phyloP scores from a whole-genome alignment of 2,888 invertebrate genomes.

The Myopa testacea region DNA sequence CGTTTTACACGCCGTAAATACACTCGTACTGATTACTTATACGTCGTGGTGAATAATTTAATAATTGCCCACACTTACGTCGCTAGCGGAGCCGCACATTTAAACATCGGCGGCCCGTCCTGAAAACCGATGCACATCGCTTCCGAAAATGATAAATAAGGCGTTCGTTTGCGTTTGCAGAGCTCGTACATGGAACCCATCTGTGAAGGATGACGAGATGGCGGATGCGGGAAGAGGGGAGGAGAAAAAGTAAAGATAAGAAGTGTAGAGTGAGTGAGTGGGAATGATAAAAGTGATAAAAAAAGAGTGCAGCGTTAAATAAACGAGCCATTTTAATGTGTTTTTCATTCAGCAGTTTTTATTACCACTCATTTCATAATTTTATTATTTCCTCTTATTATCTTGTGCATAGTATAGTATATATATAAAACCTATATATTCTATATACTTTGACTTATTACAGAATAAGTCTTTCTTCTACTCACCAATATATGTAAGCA shows the following conservation, averaged over 20 bases:
- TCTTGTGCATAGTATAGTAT: too few species aligned
- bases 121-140: conserved; percentile 84
- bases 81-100: conserved; percentile 73
- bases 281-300: too few species aligned
- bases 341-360: too few species aligned
- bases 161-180: conserved; percentile 76
- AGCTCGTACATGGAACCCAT: conserved; percentile 62
- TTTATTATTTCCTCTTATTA: background rate
- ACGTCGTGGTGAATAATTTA: conserved; percentile 18
- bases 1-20: background rate
- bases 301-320: too few species aligned
- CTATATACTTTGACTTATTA: too few species aligned
- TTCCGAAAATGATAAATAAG: conserved; percentile 85
- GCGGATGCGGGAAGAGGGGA: background rate
- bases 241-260: too few species aligned
- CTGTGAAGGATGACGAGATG: conserved; percentile 45
- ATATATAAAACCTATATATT: too few species aligned
- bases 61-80: conserved; percentile 55
- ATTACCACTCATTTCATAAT: too few species aligned
- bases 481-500: conserved; percentile 91
- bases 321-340: too few species aligned
- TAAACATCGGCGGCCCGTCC: conserved; percentile 77
- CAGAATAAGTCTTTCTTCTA: background rate
- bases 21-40: conserved; percentile 7
- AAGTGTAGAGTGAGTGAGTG: too few species aligned